Evolutionary conservation across 2,113 vertebrate genomes (phyloP).

Genomic region (Takifugu flavidus): DNA sequence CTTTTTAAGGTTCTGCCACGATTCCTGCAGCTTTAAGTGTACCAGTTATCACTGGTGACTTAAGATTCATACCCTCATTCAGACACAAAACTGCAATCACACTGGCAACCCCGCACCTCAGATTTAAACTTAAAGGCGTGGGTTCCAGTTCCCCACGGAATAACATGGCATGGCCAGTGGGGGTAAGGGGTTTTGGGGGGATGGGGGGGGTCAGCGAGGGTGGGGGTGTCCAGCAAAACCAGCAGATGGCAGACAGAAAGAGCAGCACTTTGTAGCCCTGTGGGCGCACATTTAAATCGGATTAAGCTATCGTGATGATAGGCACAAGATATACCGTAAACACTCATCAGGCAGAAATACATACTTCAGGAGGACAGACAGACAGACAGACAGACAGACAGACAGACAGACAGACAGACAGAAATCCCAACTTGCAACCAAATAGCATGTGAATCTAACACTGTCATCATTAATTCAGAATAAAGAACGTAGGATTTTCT

Average conservation of each 20-base stretch:
- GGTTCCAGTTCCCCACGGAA: too few species aligned
- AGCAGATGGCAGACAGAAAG: conserved; percentile 58
- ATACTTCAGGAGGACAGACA: not conserved
- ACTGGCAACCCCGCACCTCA: too few species aligned
- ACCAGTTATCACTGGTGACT: too few species aligned
- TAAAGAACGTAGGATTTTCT: too few species aligned
- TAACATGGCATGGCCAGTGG: not conserved
- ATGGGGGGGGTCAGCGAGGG: not conserved
- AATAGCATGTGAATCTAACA: not conserved
- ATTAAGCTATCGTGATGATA: conserved; percentile 48
- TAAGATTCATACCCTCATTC: too few species aligned
- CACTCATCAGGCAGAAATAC: not conserved
- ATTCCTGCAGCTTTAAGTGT: too few species aligned
- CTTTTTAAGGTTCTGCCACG: too few species aligned
- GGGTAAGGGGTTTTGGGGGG: not conserved
- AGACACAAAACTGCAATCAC: too few species aligned
- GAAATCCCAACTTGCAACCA: not conserved
- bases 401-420: too few species aligned
- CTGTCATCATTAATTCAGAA: not conserved
- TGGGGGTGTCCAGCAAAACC: conserved; percentile 1
- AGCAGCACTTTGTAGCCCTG: conserved; percentile 46
- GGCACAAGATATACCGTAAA: conserved; percentile 4
- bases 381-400: too few species aligned
- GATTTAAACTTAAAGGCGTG: not conserved
- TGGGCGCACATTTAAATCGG: conserved; percentile 56